Base-by-base conservation (phyloP, 2,113 vertebrate genomes). In the Nibea albiflora region DNA sequence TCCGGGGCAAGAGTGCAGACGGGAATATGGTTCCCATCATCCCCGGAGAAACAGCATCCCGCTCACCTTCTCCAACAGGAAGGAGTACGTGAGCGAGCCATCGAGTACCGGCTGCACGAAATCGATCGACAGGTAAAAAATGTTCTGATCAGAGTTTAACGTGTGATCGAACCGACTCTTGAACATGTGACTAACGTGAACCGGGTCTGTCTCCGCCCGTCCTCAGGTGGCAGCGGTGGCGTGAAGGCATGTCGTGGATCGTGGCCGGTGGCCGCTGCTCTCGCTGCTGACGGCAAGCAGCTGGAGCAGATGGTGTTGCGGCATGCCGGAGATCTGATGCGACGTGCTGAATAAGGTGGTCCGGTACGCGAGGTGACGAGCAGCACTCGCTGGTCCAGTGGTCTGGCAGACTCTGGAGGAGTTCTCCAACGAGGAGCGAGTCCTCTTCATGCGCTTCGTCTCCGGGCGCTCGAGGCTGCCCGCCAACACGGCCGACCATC, bases 251-350 rank as follows among this genome's bases (percentile, higher is more conserved):
- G 95, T 96, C 95, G 9, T 95, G 95, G 90, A 96, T 96, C 63
- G 92, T 96, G n/a, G 11, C 95, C 95, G 0, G 95, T 96, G n/a
- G 66, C 95, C 95, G 5, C 86, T 96, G 52, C 92, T 96, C n/a
- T 96, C 95, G 0, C 94, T 96, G 85, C 93, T 96, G 60, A 96
- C 95, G 17, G 95, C 95, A 90, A 86, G 64, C 95, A 96, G 89
- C 94, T 96, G 90, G 95, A 96, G 90, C 95, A 96, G 95, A 94
- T 96, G 90, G 95, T 96, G 60, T n/a, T 96, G 95, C 57, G 95
- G 95, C 12, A 89, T 96, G 92, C 95, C 95, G 0, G 95, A 96
- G 93, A 95, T 96, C 91, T 95, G 95, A 49, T 95, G 95, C 80
- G 95, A 96, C 65, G 95, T 95, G 67, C 92, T 96, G 58, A 95